A percentile compares a stretch with the other conserved stretches of the same genome.
These are phyloP conservation scores for Paradisaea rubra DNA, from an alignment of 2,113 vertebrate species.

Conservation along the genomic window DNA sequence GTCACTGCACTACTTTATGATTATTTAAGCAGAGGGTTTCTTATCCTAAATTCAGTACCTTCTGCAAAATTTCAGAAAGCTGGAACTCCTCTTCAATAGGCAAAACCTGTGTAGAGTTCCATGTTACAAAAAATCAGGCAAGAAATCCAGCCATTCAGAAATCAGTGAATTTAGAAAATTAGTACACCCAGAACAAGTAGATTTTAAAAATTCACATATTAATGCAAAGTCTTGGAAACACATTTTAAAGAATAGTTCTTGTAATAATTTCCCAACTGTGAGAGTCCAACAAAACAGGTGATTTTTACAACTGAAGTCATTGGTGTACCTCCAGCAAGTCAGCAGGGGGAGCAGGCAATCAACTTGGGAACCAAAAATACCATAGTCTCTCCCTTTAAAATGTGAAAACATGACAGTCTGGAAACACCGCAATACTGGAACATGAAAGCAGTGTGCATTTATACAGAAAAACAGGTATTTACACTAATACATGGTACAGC, in stretches of 20 bases:
- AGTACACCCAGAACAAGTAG: background rate
- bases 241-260: background rate
- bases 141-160: background rate
- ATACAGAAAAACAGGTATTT: background rate
- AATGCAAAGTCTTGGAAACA: background rate
- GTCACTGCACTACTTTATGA: background rate
- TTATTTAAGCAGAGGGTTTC: background rate
- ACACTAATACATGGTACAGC: background rate
- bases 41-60: background rate
- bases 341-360: constrained; percentile 50
- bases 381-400: background rate
- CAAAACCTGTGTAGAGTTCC: background rate
- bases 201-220: background rate
- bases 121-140: background rate
- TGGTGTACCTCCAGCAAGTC: background rate
- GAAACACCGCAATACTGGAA: background rate
- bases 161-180: background rate
- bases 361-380: background rate
- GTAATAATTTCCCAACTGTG: background rate
- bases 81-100: background rate
- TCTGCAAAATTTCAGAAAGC: background rate
- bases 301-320: background rate
- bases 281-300: background rate
- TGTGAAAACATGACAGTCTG: background rate
- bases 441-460: background rate